A percentile compares a stretch with the other conserved stretches of the same genome.
Conservation (phyloP, 1,140 invertebrate genomes). For the Drosophila ambigua region DNA sequence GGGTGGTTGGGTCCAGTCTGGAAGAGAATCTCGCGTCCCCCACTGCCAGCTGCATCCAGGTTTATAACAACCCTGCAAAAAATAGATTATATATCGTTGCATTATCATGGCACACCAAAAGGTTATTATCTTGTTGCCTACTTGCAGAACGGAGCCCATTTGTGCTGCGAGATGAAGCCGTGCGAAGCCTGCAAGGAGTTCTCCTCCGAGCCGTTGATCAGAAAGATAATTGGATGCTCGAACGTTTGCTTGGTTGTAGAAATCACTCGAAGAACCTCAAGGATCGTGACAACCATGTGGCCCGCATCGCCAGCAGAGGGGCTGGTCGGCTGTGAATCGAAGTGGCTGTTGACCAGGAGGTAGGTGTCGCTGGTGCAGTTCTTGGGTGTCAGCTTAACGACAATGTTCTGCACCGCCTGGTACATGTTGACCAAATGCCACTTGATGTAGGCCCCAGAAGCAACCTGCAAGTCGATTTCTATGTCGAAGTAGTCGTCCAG, state of each 20-base stretch:
- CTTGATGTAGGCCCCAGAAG: slow-evolving; percentile 89
- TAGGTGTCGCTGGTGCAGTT: slow-evolving; percentile 72
- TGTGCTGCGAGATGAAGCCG: slow-evolving; percentile 91
- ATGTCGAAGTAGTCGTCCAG: slow-evolving; percentile 43
- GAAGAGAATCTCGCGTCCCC: slow-evolving; percentile 96
- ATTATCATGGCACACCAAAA: slow-evolving; percentile 88
- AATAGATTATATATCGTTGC: not conserved
- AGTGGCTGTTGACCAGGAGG: slow-evolving; percentile 96
- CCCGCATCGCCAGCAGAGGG: slow-evolving; percentile 89
- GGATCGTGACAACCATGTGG: slow-evolving; percentile 95
- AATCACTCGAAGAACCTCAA: slow-evolving; percentile 89
- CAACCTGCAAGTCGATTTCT: slow-evolving; percentile 83
- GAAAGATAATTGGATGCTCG: slow-evolving; percentile 87
- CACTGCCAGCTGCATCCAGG: slow-evolving; percentile 90
- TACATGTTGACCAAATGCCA: slow-evolving; percentile 89
- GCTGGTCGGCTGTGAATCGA: slow-evolving; percentile 94
- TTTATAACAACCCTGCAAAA: slow-evolving; percentile 89
- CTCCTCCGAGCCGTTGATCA: slow-evolving; percentile 94
- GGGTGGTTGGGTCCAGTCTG: slow-evolving; percentile 95
- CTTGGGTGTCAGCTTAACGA: slow-evolving; percentile 88
- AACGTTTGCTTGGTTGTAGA: slow-evolving; percentile 38
- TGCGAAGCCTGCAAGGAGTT: slow-evolving; percentile 87
- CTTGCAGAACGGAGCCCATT: slow-evolving; percentile 87
- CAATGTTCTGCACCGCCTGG: slow-evolving; percentile 89
- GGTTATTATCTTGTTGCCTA: slow-evolving; percentile 67